These are phyloP conservation scores for Drosophila testacea DNA, from an alignment of 2,888 invertebrate species.

Conservation along the genomic window DNA sequence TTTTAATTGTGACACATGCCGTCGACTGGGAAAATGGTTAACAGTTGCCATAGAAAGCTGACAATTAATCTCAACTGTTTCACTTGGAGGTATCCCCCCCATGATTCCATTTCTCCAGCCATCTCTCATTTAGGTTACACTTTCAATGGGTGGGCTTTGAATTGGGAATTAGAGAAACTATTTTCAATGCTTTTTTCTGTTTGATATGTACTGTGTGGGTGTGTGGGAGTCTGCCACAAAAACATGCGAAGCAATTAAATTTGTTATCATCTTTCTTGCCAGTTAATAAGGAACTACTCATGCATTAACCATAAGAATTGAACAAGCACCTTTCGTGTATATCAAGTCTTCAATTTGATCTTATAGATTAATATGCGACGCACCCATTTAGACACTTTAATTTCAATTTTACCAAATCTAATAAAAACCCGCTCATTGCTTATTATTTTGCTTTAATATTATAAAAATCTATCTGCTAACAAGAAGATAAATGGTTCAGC, in stretches of 20 bases:
- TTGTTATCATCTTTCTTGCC: slow-evolving; percentile 32
- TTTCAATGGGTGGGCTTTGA: slow-evolving; percentile 58
- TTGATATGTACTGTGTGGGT: background rate
- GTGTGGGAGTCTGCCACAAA: slow-evolving; percentile 52
- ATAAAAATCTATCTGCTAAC: no score
- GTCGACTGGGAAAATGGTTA: slow-evolving; percentile 50
- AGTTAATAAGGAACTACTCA: slow-evolving; percentile 39
- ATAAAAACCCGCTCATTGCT: no score
- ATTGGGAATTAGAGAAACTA: slow-evolving; percentile 61
- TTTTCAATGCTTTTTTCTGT: slow-evolving; percentile 38
- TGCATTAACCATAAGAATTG: slow-evolving; percentile 40
- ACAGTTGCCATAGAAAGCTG: slow-evolving; percentile 68
- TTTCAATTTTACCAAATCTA: no score
- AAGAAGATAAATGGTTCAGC: no score
- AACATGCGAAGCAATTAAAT: slow-evolving; percentile 69
- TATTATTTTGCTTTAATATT: no score
- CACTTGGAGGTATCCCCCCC: slow-evolving; percentile 15
- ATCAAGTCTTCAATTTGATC: background rate
- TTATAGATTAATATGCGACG: no score
- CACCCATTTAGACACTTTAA: background rate
- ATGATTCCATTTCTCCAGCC: background rate
- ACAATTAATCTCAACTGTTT: slow-evolving; percentile 71
- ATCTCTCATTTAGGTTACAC: slow-evolving; percentile 25
- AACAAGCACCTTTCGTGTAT: slow-evolving; percentile 3
- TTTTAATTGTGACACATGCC: slow-evolving; percentile 73